Percentiles rank a stretch among this genome's conserved stretches.
phyloP scores from a whole-genome alignment of 2,888 invertebrate genomes.

The Dryomyza anilis region DNA sequence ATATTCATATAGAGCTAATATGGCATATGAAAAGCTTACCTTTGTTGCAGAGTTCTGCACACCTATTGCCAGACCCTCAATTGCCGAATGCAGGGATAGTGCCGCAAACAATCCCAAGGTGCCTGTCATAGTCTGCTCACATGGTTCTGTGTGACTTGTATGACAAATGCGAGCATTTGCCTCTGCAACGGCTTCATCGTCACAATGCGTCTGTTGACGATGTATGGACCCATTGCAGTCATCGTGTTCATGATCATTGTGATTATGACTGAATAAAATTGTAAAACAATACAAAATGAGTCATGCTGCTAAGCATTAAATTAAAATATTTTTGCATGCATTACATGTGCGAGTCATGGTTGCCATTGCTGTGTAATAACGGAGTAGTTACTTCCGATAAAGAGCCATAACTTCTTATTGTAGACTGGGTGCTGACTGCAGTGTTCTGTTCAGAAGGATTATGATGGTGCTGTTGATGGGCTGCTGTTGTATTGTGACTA shows the following conservation, averaged over 20 bases:
- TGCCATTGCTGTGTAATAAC: neutral
- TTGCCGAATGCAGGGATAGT: constrained; percentile 75
- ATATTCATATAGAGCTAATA: neutral
- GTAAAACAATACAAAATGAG: neutral
- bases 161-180: constrained; percentile 65
- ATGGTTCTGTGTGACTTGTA: constrained; percentile 71
- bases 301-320: neutral
- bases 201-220: constrained; percentile 33
- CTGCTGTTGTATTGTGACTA: constrained; percentile 34
- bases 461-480: constrained; percentile 11
- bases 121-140: constrained; percentile 68
- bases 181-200: constrained; percentile 45
- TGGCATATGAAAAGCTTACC: constrained; percentile 61
- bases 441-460: neutral
- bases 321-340: neutral
- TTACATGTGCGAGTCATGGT: neutral
- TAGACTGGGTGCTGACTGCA: constrained; percentile 22
- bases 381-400: constrained; percentile 39
- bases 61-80: constrained; percentile 84
- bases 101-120: constrained; percentile 73
- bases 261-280: constrained; percentile 30
- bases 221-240: too few relatives aligned
- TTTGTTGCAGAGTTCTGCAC: constrained; percentile 70
- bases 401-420: constrained; percentile 43
- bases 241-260: constrained; percentile 15